phyloP scores from a whole-genome alignment of 1,140 invertebrate genomes.

The Drosophila ironensis region DNA sequence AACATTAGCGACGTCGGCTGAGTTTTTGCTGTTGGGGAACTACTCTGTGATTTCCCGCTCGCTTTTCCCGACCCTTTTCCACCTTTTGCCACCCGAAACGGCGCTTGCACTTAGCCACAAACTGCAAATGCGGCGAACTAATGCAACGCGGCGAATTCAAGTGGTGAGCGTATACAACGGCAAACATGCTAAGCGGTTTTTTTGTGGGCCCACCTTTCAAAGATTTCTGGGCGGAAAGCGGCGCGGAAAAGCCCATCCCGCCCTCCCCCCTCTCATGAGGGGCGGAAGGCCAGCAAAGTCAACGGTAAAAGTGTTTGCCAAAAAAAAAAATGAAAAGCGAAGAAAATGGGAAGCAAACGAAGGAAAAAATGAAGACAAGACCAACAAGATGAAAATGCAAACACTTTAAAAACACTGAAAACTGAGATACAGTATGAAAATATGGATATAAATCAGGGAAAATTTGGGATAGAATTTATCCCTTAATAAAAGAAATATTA shows the following conservation, averaged over 20 bases:
- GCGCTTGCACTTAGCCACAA: slow-evolving; percentile 47
- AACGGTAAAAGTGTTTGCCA: slow-evolving; percentile 67
- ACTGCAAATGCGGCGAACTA: slow-evolving; percentile 51
- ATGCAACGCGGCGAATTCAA: slow-evolving; percentile 78
- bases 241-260: slow-evolving; percentile 5
- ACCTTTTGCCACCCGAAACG: slow-evolving; percentile 10
- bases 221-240: slow-evolving; percentile 6
- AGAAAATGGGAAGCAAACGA: slow-evolving; percentile 12
- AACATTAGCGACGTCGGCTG: slow-evolving; percentile 54
- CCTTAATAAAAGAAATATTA: neutral
- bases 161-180: slow-evolving; percentile 69
- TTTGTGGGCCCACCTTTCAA: slow-evolving; percentile 14
- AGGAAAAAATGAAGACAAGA: slow-evolving; percentile 13
- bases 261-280: too few species aligned
- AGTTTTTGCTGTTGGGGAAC: slow-evolving; percentile 39
- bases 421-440: too few species aligned
- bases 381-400: slow-evolving; percentile 65
- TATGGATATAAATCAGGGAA: too few species aligned
- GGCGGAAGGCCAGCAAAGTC: slow-evolving; percentile 47
- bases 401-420: slow-evolving; percentile 46
- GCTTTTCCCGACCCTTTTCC: slow-evolving; percentile 15
- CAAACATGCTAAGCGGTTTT: slow-evolving; percentile 79
- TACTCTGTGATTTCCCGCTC: slow-evolving; percentile 3
- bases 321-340: slow-evolving; percentile 30
- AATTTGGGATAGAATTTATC: too few species aligned